A percentile compares a stretch with the other conserved stretches of the same genome.
These are phyloP conservation scores for Diglossa brunneiventris DNA, from an alignment of 2,113 vertebrate species.

Conservation along the genomic window DNA sequence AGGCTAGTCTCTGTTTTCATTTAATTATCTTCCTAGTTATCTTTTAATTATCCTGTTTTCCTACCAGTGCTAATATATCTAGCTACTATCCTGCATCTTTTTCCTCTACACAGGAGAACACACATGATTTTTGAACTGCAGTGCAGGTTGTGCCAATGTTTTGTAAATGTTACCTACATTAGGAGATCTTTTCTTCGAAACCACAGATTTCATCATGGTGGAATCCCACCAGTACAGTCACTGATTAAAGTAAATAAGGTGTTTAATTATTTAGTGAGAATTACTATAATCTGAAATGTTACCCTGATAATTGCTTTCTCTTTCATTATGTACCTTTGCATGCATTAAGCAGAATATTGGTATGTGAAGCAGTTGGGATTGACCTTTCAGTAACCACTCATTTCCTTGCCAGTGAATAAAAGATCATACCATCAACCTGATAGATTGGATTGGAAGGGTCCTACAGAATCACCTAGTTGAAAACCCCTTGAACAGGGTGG, in stretches of 20 bases:
- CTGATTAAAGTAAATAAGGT: background rate
- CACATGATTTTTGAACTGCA: background rate
- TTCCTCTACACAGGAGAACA: background rate
- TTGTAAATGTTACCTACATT: background rate
- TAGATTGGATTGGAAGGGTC: background rate
- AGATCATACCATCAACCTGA: background rate
- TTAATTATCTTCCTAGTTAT: constrained; percentile 64
- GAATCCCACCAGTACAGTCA: background rate
- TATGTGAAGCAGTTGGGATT: background rate
- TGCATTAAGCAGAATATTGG: background rate
- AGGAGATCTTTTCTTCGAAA: background rate
- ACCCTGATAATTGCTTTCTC: background rate
- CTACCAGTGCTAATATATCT: background rate
- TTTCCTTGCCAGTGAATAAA: background rate
- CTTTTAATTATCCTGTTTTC: constrained; percentile 47
- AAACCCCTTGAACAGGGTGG: background rate
- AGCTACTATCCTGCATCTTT: background rate
- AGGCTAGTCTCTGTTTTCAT: constrained; percentile 42
- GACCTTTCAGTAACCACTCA: background rate
- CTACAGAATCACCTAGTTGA: background rate
- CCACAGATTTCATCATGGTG: background rate
- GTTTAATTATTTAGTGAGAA: background rate
- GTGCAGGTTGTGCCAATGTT: background rate
- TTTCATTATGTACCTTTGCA: background rate
- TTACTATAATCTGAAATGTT: background rate